Evolutionary conservation across 2,797 vertebrate genomes (phyloP), one percentile per base, ranked within the genome.

Genomic region (Rhinogobio ventralis): DNA sequence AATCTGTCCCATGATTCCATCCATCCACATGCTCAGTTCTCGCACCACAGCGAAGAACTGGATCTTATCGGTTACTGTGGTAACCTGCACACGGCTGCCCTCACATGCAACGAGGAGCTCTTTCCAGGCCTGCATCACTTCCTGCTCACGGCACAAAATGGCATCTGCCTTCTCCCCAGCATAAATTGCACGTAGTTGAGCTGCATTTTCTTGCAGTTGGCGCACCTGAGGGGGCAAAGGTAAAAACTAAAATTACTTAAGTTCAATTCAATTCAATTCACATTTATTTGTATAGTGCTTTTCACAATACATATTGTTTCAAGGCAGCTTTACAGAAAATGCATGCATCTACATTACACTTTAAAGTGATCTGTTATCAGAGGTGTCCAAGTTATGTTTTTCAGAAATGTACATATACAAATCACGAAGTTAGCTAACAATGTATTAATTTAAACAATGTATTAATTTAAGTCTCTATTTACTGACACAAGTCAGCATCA

Each of bases 1-100:
- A 78, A 98, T 98, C 92, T 97, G 97, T 64, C 97, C 94, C 92
- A 96, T 97, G 90, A 98, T 95, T 64, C 96, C 97, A 14, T 98
- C 97, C 95, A 97, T 98, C 97, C 97, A 98, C 89, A 98, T 96
- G 91, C 97, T 95, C 85, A 98, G 95, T 90, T 98, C 97, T 20
- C 97, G 96, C 78, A 98, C 96, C 69, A 97, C 95, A 5, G 96
- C 96, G 89, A 97, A 96, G 92, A 98, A 98, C 91, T 97, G 97
- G 93, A 98, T 97, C 88, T 98, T 98, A 91, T 98, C 97, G 0
- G 95, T 95, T 5, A 95, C 95, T 0, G 96, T 97, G 0, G 97
- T 97, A 90, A 98, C 96, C 82, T 97, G 93, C 23, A 98, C 95
- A 0, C 95, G 96, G 55, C 97, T 96, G 84, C 95, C 95, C 19